A percentile compares a stretch with the other conserved stretches of the same genome.
Conservation (phyloP, 1,140 invertebrate genomes). For the Brachionus sp. region DNA sequence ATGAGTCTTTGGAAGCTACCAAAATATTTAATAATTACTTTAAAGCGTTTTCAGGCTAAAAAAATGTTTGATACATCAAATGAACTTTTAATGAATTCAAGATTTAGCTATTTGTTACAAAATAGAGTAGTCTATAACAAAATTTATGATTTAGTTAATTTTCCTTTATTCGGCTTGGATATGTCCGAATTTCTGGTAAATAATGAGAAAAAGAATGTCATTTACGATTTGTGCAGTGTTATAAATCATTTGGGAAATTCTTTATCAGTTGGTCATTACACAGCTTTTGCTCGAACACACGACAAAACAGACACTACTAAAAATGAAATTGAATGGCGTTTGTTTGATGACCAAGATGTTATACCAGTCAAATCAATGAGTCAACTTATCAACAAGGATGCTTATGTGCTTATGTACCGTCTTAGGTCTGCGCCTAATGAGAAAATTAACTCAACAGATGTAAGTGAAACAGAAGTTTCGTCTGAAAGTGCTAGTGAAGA, state of each 20-base stretch:
- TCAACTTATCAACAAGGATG: neutral
- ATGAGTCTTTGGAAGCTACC: conserved; percentile 60
- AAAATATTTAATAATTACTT: conserved; percentile 60
- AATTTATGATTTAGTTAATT: conserved; percentile 8
- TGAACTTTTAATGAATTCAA: conserved; percentile 8
- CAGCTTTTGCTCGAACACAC: conserved; percentile 33
- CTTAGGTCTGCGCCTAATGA: neutral
- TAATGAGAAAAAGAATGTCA: neutral
- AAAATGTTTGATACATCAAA: conserved; percentile 36
- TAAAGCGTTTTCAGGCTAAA: conserved; percentile 62
- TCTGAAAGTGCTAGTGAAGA: conserved; percentile 18
- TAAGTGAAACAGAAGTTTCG: neutral
- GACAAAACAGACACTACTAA: neutral
- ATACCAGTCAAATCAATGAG: neutral
- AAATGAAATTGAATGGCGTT: conserved; percentile 11
- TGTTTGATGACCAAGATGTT: conserved; percentile 35
- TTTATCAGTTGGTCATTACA: conserved; percentile 24
- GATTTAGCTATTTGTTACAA: conserved; percentile 12
- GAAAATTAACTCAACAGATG: neutral
- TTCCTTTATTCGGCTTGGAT: conserved; percentile 9
- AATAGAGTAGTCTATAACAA: conserved; percentile 33
- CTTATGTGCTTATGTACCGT: conserved; percentile 36
- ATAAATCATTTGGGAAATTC: conserved; percentile 37
- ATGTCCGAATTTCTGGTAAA: neutral
- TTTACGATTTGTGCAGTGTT: conserved; percentile 41